phyloP scores from a whole-genome alignment of 2,888 invertebrate genomes.

The Parnassius mnemosyne region DNA sequence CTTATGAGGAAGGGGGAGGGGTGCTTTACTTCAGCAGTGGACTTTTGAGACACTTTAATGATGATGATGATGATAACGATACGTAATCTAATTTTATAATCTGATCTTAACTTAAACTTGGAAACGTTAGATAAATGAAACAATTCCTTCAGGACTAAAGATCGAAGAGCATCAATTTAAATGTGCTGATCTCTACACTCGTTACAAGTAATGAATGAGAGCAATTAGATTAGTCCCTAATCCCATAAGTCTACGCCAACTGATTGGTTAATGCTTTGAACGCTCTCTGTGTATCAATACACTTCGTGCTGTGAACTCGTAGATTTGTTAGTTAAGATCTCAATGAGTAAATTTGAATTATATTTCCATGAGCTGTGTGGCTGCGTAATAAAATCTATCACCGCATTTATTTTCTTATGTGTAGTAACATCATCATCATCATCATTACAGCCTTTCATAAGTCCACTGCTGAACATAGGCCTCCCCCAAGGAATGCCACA shows the following conservation, averaged over 20 bases:
- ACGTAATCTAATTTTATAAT: not conserved
- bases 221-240: slow-evolving; percentile 60
- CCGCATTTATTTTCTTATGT: too few relatives aligned
- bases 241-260: slow-evolving; percentile 30
- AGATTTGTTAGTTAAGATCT: too few relatives aligned
- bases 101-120: not conserved
- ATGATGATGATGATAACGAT: not conserved
- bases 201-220: slow-evolving; percentile 58
- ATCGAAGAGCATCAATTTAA: slow-evolving; percentile 56
- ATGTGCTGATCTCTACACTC: slow-evolving; percentile 59
- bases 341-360: too few relatives aligned
- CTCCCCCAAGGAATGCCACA: too few relatives aligned
- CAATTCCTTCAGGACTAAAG: slow-evolving; percentile 39
- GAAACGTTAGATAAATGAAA: slow-evolving; percentile 22
- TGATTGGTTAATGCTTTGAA: slow-evolving; percentile 7
- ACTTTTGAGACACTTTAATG: too few relatives aligned
- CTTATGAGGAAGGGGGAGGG: too few relatives aligned
- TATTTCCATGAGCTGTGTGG: too few relatives aligned
- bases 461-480: too few relatives aligned
- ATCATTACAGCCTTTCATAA: too few relatives aligned
- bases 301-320: not conserved
- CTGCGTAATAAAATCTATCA: too few relatives aligned
- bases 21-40: too few relatives aligned
- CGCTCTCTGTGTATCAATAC: not conserved
- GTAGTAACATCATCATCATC: too few relatives aligned